phyloP scores from a whole-genome alignment of 2,113 vertebrate genomes.

The Ceratotherium simum region DNA sequence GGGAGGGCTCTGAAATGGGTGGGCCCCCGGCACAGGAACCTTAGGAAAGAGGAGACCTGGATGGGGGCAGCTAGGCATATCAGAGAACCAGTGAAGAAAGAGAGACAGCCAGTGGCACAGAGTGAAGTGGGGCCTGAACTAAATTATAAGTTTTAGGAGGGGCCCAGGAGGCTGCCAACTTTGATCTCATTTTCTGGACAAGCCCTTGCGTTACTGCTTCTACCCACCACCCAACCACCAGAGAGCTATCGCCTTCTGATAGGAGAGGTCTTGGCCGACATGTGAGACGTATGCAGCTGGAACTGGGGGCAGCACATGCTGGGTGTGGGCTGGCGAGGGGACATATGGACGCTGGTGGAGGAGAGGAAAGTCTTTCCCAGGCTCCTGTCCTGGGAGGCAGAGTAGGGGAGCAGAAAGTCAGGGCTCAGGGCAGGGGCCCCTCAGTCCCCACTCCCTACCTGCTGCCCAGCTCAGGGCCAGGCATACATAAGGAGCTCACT shows the following conservation, averaged over 20 bases:
- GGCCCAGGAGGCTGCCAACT: constrained; percentile 52
- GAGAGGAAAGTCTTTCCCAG: background rate
- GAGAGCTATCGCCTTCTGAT: background rate
- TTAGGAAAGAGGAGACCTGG: background rate
- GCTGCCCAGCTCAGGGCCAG: background rate
- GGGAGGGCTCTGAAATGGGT: background rate
- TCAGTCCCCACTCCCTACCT: no score
- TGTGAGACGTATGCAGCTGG: background rate
- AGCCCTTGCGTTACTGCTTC: constrained; percentile 36
- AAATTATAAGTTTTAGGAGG: background rate
- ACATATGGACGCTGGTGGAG: background rate
- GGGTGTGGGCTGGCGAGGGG: background rate
- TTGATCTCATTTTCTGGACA: constrained; percentile 66
- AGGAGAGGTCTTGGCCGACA: constrained; percentile 45
- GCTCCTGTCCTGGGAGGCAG: background rate
- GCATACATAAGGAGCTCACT: background rate
- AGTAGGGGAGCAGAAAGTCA: background rate
- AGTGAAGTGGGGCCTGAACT: background rate
- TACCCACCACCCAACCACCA: background rate
- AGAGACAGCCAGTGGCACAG: background rate
- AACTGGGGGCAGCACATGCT: background rate
- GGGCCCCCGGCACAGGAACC: background rate
- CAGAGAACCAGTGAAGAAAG: background rate
- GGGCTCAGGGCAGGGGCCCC: background rate
- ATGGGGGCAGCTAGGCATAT: background rate